Percentiles rank a stretch among this genome's conserved stretches.
These are phyloP conservation scores for Melanostoma mellinum DNA, from an alignment of 2,888 invertebrate species.

Conservation along the genomic window DNA sequence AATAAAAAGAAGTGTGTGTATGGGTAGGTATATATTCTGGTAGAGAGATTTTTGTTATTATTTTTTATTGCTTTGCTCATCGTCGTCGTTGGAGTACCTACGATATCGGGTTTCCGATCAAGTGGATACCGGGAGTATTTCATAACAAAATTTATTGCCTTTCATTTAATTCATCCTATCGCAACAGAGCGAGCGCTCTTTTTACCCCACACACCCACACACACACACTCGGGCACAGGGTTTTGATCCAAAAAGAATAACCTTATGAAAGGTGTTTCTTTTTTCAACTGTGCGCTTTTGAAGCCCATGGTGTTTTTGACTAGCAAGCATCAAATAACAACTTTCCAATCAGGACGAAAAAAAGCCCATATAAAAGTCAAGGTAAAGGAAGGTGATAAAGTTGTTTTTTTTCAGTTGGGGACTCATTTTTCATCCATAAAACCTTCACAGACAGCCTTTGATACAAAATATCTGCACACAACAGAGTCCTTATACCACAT, in stretches of 20 bases:
- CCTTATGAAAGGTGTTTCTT: slow-evolving; percentile 13
- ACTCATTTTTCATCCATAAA: slow-evolving; percentile 25
- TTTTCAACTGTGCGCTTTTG: slow-evolving; percentile 22
- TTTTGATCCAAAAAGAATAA: slow-evolving; percentile 37
- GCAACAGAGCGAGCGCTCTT: slow-evolving; percentile 18
- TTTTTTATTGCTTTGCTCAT: slow-evolving; percentile 39
- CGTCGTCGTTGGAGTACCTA: slow-evolving; percentile 31
- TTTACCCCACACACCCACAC: neutral
- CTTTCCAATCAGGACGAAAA: slow-evolving; percentile 34
- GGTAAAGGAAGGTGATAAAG: slow-evolving; percentile 57
- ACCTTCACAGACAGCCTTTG: neutral
- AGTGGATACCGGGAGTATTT: slow-evolving; percentile 66
- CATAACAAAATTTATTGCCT: slow-evolving; percentile 70
- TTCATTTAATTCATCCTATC: slow-evolving; percentile 64
- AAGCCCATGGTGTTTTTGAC: slow-evolving; percentile 40
- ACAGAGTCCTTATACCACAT: slow-evolving; percentile 43
- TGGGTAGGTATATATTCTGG: slow-evolving; percentile 42
- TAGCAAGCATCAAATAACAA: slow-evolving; percentile 59
- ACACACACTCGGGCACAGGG: neutral
- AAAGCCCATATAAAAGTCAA: slow-evolving; percentile 16
- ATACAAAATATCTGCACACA: slow-evolving; percentile 17
- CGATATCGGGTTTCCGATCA: slow-evolving; percentile 65
- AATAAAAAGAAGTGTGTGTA: slow-evolving; percentile 35
- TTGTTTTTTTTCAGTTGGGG: slow-evolving; percentile 27
- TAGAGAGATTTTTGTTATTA: slow-evolving; percentile 17